phyloP scores from a whole-genome alignment of 2,888 invertebrate genomes.

The Pedicia rivosa region DNA sequence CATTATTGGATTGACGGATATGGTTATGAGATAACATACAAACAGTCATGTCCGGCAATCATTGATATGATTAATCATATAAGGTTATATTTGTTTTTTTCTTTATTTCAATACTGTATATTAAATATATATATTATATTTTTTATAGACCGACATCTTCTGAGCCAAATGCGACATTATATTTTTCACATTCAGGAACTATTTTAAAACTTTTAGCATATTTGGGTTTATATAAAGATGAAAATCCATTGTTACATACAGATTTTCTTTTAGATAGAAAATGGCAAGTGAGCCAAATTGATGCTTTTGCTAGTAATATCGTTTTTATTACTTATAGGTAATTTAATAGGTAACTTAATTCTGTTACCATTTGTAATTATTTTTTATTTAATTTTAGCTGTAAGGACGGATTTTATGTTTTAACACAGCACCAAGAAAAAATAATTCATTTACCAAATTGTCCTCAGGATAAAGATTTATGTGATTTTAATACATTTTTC shows the following conservation, averaged over 20 bases:
- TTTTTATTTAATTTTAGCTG: constrained; percentile 33
- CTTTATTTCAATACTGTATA: not conserved
- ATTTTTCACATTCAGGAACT: constrained; percentile 74
- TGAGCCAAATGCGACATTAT: constrained; percentile 38
- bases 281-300: constrained; percentile 49
- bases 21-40: constrained; percentile 52
- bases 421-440: constrained; percentile 61
- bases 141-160: constrained; percentile 17
- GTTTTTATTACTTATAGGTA: constrained; percentile 60
- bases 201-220: constrained; percentile 58
- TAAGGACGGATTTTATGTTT: constrained; percentile 32
- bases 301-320: constrained; percentile 64
- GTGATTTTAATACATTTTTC: constrained; percentile 41
- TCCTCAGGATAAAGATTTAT: constrained; percentile 39
- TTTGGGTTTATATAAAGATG: constrained; percentile 54
- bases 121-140: constrained; percentile 1
- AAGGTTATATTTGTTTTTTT: constrained; percentile 34
- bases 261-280: constrained; percentile 31
- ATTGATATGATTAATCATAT: constrained; percentile 53
- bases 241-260: constrained; percentile 38
- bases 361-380: constrained; percentile 11
- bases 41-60: constrained; percentile 59
- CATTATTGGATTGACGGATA: constrained; percentile 75
- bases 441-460: constrained; percentile 53
- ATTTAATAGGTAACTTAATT: constrained; percentile 23